Conservation (phyloP, 1,140 invertebrate species). For the Hetaerina americana region DNA sequence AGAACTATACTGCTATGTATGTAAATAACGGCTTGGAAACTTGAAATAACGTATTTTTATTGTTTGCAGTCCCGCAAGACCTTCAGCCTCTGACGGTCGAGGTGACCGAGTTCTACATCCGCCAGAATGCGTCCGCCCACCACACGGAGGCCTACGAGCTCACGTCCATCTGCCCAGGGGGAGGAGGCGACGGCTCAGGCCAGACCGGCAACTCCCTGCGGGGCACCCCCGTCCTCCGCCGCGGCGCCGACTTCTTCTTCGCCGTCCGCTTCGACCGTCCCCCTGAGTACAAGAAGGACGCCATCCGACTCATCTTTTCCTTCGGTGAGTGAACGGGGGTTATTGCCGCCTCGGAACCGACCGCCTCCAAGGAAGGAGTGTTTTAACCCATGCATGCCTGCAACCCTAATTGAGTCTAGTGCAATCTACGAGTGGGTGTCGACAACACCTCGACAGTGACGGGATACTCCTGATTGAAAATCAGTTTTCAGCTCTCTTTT, state of each 20-base stretch:
- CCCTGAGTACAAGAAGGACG: constrained; percentile 37
- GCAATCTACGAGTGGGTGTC: too few relatives aligned
- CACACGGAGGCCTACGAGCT: constrained; percentile 49
- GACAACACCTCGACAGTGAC: too few relatives aligned
- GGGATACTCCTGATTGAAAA: too few relatives aligned
- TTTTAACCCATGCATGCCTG: too few relatives aligned
- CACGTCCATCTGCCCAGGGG: constrained; percentile 34
- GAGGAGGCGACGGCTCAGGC: too few relatives aligned
- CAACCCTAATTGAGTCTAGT: too few relatives aligned
- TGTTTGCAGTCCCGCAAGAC: constrained; percentile 1
- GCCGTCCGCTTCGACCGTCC: constrained; percentile 40
- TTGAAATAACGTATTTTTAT: too few relatives aligned
- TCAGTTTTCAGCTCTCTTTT: too few relatives aligned
- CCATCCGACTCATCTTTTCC: constrained; percentile 41
- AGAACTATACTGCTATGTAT: too few relatives aligned
- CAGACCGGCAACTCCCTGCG: background rate
- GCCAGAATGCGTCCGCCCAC: constrained; percentile 45
- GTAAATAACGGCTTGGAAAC: too few relatives aligned
- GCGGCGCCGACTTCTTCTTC: constrained; percentile 49
- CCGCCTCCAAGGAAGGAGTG: too few relatives aligned
- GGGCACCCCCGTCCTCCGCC: constrained; percentile 37
- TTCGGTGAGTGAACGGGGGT: constrained; percentile 36
- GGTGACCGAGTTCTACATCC: constrained; percentile 43
- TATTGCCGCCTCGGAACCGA: constrained; percentile 22
- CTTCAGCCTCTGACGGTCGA: constrained; percentile 32